Percentiles rank a stretch among this genome's conserved stretches.
These are phyloP conservation scores for Diaprepes abbreviatus DNA, from an alignment of 2,888 invertebrate genomes.

Conservation along the genomic window DNA sequence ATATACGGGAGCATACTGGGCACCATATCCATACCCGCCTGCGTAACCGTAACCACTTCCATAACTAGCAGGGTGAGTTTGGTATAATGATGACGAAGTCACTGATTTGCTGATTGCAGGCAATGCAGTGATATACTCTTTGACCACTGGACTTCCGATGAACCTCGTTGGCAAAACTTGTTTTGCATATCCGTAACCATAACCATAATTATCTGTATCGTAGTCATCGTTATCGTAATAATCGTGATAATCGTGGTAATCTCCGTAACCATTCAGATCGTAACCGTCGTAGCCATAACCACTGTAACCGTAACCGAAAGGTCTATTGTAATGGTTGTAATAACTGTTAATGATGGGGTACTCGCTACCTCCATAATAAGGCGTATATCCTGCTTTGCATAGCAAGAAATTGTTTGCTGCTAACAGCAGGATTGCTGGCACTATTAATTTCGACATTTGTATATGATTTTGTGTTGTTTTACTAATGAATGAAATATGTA, in stretches of 20 bases:
- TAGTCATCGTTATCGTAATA: conserved; percentile 5
- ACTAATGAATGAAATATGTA: too few species aligned
- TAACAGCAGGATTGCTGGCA: background rate
- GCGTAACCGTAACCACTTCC: conserved; percentile 19
- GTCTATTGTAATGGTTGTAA: conserved; percentile 1
- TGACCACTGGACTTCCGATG: background rate
- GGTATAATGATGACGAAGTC: conserved; percentile 28
- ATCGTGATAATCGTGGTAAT: conserved; percentile 7
- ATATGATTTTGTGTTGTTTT: background rate
- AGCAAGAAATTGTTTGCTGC: background rate
- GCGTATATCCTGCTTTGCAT: background rate
- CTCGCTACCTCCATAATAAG: background rate
- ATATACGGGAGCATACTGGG: conserved; percentile 16
- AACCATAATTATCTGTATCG: conserved; percentile 3
- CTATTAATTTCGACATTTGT: background rate
- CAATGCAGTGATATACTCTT: conserved; percentile 19
- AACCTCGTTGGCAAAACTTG: background rate
- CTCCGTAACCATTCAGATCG: conserved; percentile 10
- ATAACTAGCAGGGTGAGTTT: conserved; percentile 32
- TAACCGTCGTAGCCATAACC: conserved; percentile 19
- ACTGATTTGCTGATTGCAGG: conserved; percentile 19
- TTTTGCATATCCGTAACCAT: conserved; percentile 5
- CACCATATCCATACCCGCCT: conserved; percentile 23
- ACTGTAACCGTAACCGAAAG: conserved; percentile 13
- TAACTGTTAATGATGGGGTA: background rate